Evolutionary conservation across 2,888 invertebrate species (phyloP).

Genomic region (Caradrina clavipalpis): DNA sequence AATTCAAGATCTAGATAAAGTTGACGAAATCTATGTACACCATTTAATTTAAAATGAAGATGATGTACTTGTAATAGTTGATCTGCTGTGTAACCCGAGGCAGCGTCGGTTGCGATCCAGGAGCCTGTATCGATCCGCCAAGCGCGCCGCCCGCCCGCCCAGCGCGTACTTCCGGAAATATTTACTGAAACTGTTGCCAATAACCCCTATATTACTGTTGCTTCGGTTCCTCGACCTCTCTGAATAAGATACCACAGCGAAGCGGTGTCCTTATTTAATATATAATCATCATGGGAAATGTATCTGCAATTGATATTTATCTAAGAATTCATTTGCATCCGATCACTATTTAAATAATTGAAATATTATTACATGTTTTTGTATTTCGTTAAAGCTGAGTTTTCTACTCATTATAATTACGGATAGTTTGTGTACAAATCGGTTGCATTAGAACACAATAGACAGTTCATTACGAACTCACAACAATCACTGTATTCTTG

Average conservation of each 20-base stretch:
- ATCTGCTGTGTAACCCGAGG: slow-evolving; percentile 18
- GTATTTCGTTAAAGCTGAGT: too few relatives aligned
- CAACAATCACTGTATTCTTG: too few relatives aligned
- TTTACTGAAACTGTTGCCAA: slow-evolving; percentile 29
- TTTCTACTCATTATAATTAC: too few relatives aligned
- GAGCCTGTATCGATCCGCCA: slow-evolving; percentile 51
- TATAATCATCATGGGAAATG: not conserved
- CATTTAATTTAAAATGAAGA: not conserved
- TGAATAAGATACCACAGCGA: not conserved
- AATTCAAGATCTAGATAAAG: not conserved
- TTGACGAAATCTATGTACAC: not conserved
- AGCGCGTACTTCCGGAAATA: slow-evolving; percentile 21
- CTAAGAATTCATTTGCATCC: too few relatives aligned
- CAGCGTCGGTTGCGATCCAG: slow-evolving; percentile 32
- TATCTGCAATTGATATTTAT: not conserved
- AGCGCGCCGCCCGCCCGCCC: slow-evolving; percentile 35
- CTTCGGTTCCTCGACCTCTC: slow-evolving; percentile 8
- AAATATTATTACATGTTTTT: too few relatives aligned
- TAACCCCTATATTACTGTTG: slow-evolving; percentile 10
- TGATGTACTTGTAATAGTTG: not conserved
- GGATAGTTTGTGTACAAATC: too few relatives aligned
- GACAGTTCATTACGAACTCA: too few relatives aligned
- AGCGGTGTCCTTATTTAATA: not conserved
- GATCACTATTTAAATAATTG: too few relatives aligned
- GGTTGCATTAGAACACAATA: too few relatives aligned